Conservation (phyloP, 1,140 invertebrate species). For the Chironomus tepperi region DNA sequence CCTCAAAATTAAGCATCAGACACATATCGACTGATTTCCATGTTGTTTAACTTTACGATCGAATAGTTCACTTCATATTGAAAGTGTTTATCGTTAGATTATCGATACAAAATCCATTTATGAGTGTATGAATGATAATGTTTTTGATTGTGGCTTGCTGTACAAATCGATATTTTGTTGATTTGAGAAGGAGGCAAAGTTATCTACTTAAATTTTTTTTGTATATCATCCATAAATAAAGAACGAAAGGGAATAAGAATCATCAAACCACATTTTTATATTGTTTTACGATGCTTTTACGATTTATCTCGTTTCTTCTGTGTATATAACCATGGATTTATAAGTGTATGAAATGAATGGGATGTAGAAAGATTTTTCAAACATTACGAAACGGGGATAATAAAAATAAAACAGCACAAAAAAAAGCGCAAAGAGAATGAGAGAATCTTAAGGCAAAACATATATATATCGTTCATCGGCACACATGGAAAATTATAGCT, state of each 20-base stretch:
- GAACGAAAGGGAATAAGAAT: background rate
- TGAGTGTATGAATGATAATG: background rate
- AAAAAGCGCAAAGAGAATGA: no score
- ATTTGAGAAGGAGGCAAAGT: no score
- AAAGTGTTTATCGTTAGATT: background rate
- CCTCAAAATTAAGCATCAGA: background rate
- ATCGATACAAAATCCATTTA: background rate
- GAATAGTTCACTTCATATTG: constrained; percentile 9
- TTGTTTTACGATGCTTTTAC: constrained; percentile 23
- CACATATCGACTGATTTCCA: background rate
- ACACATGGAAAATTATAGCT: constrained; percentile 15
- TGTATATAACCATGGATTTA: background rate
- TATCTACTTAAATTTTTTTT: no score
- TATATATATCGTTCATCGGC: background rate
- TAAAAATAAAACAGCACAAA: background rate
- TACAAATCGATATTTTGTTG: background rate
- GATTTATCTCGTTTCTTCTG: constrained; percentile 17
- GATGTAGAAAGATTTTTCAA: background rate
- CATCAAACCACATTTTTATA: background rate
- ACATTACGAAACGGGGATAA: background rate
- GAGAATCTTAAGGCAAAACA: no score
- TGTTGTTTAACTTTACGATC: constrained; percentile 8
- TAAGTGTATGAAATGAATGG: background rate
- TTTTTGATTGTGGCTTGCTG: background rate
- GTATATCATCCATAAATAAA: no score